Evolutionary conservation across 2,113 vertebrate genomes (phyloP), one percentile per base, ranked within the genome.

Genomic region (Parus major): DNA sequence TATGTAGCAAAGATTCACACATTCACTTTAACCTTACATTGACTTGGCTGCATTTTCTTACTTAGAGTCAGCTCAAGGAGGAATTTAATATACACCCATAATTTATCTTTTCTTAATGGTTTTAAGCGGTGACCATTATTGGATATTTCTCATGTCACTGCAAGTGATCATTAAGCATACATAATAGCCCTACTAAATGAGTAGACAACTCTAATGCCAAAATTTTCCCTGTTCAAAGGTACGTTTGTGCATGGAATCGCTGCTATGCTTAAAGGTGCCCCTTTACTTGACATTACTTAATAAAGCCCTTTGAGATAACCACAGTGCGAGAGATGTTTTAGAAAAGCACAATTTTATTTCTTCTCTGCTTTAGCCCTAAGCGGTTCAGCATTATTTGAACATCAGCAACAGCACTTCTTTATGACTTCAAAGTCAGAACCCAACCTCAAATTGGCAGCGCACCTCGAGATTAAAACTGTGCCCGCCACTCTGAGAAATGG

Each of bases 311-410:
- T 69, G 88, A 86, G 86, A 94, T 93, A 96, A 66, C 35, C 64
- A 46, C 44, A 81, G 52, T 17, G 61, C 0, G 0, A 83, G 83
- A 66, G 60, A 55, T 25, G 31, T 56, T 92, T 94, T 75, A 83
- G 69, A 85, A 92, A 92, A 92, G 78, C 57, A 88, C 80, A 65
- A 5, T 93, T 92, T 94, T 95, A 90, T 90, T 94, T 95, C 90
- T 96, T 68, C 68, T 33, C 87, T 75, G 90, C 82, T 90, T 82
- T 82, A 86, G 85, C 93, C 85, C 47, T 83, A 41, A 95, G 93
- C 79, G 0, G 35, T 87, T 91, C 47, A 35, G 64, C 1, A 5
- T 80, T 82, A 96, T 90, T 93, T 90, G 92, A 96, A 73, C 94
- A 93, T 56, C 92, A 75, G 79, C 84, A 93, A 77, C 64, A 92